phyloP scores from a whole-genome alignment of 2,113 vertebrate species.

The rat (Rattus norvegicus) region GRCr8 NC_086020.1:15554501-15555000 shows the following conservation, averaged over 20 bases:
- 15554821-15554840: conserved; percentile 8
- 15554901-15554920: not conserved
- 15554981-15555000: not conserved
- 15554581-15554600: no score
- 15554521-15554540: not conserved
- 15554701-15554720: not conserved
- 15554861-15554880: conserved; percentile 45
- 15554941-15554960: not conserved
- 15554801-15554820: conserved; percentile 21
- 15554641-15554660: not conserved
- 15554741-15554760: not conserved
- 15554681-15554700: conserved; percentile 36
- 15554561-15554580: not conserved
- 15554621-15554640: not conserved
- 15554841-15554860: not conserved
- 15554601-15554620: not conserved
- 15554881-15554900: not conserved
- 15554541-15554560: not conserved
- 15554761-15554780: not conserved
- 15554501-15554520: not conserved
- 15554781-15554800: not conserved
- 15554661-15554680: not conserved
- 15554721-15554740: not conserved
- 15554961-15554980: conserved; percentile 36
- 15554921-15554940: conserved; percentile 45